phyloP scores from a whole-genome alignment of 2,797 vertebrate species.

The Meriones psammophilus region DNA sequence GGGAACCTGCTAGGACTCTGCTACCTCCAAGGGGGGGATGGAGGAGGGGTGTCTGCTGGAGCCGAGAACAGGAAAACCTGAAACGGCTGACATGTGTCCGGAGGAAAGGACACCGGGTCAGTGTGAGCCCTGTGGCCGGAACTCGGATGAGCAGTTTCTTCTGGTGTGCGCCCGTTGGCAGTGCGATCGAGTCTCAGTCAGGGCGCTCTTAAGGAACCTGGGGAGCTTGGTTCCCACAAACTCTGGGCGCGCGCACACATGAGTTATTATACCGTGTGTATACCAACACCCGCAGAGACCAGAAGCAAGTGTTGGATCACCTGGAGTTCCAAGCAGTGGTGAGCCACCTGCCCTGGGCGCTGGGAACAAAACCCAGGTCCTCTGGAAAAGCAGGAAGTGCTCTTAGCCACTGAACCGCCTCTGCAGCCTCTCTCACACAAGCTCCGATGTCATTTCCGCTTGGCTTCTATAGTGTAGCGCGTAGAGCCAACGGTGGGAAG shows the following conservation, averaged over 20 bases:
- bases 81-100: neutral
- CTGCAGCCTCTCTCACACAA: neutral
- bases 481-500: too few species aligned
- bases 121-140: neutral
- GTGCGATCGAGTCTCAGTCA: neutral
- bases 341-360: neutral
- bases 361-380: neutral
- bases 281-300: neutral
- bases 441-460: too few species aligned
- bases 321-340: neutral
- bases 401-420: neutral
- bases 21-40: neutral
- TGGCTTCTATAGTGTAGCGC: too few species aligned
- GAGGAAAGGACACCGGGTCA: neutral
- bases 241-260: neutral
- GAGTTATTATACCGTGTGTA: neutral
- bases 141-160: neutral
- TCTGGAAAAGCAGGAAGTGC: neutral
- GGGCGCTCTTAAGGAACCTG: neutral
- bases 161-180: neutral
- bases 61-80: neutral
- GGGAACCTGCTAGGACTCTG: too few species aligned
- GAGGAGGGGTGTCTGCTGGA: neutral
- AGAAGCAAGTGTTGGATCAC: neutral
- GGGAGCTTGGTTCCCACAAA: neutral